Base-by-base conservation (phyloP, 2,888 invertebrate species). In the Ferrisia virgata region DNA sequence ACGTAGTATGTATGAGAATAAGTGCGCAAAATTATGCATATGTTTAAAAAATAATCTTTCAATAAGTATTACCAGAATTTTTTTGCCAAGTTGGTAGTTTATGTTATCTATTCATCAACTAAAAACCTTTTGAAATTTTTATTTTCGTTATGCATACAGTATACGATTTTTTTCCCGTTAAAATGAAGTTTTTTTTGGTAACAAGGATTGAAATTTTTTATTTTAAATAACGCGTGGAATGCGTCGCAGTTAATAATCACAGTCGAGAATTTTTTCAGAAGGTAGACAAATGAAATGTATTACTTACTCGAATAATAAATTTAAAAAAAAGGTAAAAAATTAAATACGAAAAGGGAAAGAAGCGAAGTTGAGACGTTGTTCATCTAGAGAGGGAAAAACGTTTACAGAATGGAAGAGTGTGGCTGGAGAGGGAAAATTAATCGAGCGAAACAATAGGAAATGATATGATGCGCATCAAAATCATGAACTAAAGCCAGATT, bases 361-460 rank as follows among this genome's bases (percentile, higher is more conserved):
- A 64, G 28, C 13, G 28, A 13, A 1, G 28, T 13, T 28, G 13
- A 28, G 64, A 64, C 64, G 64, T 28, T 64, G 64, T 64, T 28
- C 28, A 28, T 28, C 28, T 64, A 4, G 22, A 58, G 40, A 82
- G 28, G 58, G 36, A 82, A 69, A 82, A 82, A 69, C 47, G 69
- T 64, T 64, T 82, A 64, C 25, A 9, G 8, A 18, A 36, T 36
- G 9, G 47, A 83, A 40, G 83, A 25, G 69, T 13, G 13, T n/a
- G 28, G 64, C 6, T 28, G 36, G 15, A 18, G 43, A 83, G 76
- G 64, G 40, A 76, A 76, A 83, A 83, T 83, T 83, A 83, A 83
- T 83, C 83, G 83, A 83, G 76, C 83, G 83, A 83, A 83, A 83
- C 83, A 83, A 83, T 83, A 76, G 76, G 76, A 83, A 83, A 83